Percentiles rank a stretch among this genome's conserved stretches.
These are phyloP conservation scores for Alviniconcha marisindica DNA, from an alignment of 1,140 invertebrate species.

Conservation along the genomic window DNA sequence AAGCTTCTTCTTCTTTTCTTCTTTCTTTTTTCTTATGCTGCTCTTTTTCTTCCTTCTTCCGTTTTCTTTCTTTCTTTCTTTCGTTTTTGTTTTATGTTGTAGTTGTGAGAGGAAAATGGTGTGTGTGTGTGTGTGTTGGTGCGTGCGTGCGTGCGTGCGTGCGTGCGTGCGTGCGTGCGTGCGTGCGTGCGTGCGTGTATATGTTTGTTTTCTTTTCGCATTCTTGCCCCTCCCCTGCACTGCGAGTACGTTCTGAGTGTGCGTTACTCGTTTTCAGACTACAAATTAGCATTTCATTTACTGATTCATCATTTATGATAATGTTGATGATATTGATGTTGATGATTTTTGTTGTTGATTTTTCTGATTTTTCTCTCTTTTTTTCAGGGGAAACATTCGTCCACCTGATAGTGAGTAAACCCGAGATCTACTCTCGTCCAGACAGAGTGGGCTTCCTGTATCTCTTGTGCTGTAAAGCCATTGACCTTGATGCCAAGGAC, in stretches of 20 bases:
- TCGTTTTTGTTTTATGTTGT: background rate
- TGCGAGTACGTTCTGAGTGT: too few relatives aligned
- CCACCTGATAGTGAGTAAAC: slow-evolving; percentile 60
- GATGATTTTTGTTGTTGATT: background rate
- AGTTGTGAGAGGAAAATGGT: background rate
- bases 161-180: background rate
- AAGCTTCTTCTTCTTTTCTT: background rate
- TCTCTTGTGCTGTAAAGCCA: slow-evolving; percentile 65
- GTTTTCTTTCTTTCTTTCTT: background rate
- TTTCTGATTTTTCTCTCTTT: background rate
- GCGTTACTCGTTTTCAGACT: too few relatives aligned
- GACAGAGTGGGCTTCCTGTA: slow-evolving; percentile 64
- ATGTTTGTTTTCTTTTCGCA: too few relatives aligned
- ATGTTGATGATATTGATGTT: background rate
- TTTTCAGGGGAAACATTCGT: slow-evolving; percentile 54
- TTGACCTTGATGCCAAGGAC: slow-evolving; percentile 65
- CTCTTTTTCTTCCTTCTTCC: too few relatives aligned
- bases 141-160: background rate
- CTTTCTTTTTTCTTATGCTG: background rate
- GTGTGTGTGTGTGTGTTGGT: background rate
- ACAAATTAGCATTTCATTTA: background rate
- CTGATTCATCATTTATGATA: background rate
- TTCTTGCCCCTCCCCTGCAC: too few relatives aligned
- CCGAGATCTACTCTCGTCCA: slow-evolving; percentile 58
- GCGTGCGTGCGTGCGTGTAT: background rate